Conservation (phyloP, 2,797 vertebrate genomes). For the Helostoma temminkii region DNA sequence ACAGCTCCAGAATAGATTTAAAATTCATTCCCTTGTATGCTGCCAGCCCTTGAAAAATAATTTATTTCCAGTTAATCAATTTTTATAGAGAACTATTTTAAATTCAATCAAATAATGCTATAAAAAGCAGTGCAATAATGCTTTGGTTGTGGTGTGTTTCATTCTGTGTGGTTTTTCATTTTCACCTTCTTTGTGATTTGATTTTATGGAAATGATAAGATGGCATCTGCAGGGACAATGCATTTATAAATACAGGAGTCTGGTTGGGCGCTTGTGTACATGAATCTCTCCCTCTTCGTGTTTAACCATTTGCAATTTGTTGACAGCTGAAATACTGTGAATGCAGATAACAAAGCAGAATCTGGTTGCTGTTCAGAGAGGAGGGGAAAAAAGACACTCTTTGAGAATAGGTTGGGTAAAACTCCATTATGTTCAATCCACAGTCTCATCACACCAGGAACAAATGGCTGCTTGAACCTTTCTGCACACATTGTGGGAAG, state of each 20-base stretch:
- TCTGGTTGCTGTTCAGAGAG: not conserved
- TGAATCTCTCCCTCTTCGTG: slow-evolving; percentile 1
- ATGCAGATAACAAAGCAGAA: slow-evolving; percentile 18
- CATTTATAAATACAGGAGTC: slow-evolving; percentile 22
- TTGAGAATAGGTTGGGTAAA: slow-evolving; percentile 21
- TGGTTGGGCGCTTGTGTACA: not conserved
- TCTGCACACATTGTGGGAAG: slow-evolving; percentile 15
- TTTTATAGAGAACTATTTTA: slow-evolving; percentile 49
- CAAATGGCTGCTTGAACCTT: slow-evolving; percentile 26
- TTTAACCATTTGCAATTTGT: slow-evolving; percentile 14
- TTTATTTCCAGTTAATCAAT: slow-evolving; percentile 57
- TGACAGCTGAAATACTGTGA: slow-evolving; percentile 13
- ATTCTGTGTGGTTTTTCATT: slow-evolving; percentile 29
- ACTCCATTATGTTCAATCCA: slow-evolving; percentile 25
- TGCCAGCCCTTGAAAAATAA: slow-evolving; percentile 48
- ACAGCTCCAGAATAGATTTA: slow-evolving; percentile 29
- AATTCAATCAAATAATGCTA: slow-evolving; percentile 54
- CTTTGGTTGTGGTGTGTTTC: slow-evolving; percentile 27
- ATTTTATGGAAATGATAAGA: slow-evolving; percentile 57
- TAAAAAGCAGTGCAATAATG: slow-evolving; percentile 36
- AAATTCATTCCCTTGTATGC: slow-evolving; percentile 36
- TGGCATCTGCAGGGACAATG: slow-evolving; percentile 25
- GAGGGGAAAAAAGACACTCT: not conserved
- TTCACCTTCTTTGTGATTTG: slow-evolving; percentile 37
- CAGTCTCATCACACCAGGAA: slow-evolving; percentile 9